These are phyloP conservation scores for Anthophora plumipes DNA, from an alignment of 2,888 invertebrate genomes.

Conservation along the genomic window DNA sequence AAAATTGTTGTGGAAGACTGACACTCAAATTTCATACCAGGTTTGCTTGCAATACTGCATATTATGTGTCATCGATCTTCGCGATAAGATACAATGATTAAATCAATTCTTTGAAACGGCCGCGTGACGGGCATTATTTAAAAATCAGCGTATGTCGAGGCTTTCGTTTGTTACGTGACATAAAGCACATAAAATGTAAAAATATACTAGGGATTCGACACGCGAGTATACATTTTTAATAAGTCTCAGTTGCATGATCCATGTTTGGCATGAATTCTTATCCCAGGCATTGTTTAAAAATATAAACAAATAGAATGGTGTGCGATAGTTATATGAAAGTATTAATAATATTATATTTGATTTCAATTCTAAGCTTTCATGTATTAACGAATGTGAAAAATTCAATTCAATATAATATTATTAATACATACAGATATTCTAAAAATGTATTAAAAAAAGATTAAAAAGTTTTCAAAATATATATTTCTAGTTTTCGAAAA, in stretches of 20 bases:
- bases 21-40: not conserved
- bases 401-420: too few relatives aligned
- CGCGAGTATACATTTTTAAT: conserved; percentile 11
- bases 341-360: too few relatives aligned
- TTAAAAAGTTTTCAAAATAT: too few relatives aligned
- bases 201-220: conserved; percentile 23
- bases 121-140: conserved; percentile 54
- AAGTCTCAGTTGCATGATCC: too few relatives aligned
- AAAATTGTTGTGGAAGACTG: not conserved
- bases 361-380: too few relatives aligned
- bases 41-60: not conserved
- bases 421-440: too few relatives aligned
- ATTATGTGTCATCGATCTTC: conserved; percentile 5
- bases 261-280: not conserved
- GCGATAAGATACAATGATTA: conserved; percentile 51
- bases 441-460: too few relatives aligned
- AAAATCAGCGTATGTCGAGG: conserved; percentile 42
- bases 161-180: conserved; percentile 36
- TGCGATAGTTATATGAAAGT: too few relatives aligned
- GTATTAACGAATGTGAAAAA: too few relatives aligned
- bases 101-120: conserved; percentile 55
- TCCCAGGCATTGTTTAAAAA: not conserved
- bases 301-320: too few relatives aligned
- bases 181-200: conserved; percentile 17
- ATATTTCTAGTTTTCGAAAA: too few relatives aligned